phyloP scores from a whole-genome alignment of 2,888 invertebrate species.

The Erebia palarica region DNA sequence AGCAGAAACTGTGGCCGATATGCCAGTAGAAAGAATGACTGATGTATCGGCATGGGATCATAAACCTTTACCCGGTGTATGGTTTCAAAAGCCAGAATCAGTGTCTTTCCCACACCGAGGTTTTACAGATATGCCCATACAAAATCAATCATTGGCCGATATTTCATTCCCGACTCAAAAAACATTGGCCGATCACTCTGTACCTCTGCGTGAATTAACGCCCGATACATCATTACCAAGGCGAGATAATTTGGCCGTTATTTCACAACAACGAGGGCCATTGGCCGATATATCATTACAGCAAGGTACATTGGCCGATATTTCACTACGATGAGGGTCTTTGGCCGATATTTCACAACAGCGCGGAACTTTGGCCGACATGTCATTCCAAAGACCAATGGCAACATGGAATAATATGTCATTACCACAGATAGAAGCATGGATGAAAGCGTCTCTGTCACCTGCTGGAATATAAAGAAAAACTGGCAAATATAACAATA shows the following conservation, averaged over 20 bases:
- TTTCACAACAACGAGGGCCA: not conserved
- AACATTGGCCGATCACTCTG: not conserved
- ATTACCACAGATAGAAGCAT: not conserved
- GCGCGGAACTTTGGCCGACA: not conserved
- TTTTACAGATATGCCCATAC: not conserved
- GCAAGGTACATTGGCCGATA: not conserved
- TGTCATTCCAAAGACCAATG: not conserved
- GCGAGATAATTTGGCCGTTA: not conserved
- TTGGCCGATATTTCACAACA: not conserved
- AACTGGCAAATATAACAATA: not conserved
- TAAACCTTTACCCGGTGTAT: not conserved
- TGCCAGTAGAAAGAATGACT: not conserved
- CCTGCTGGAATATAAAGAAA: not conserved
- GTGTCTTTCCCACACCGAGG: not conserved
- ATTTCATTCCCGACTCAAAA: not conserved
- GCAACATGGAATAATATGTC: slow-evolving; percentile 1
- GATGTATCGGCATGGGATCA: not conserved
- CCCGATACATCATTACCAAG: not conserved
- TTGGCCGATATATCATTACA: not conserved
- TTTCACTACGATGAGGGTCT: not conserved
- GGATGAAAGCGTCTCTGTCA: not conserved
- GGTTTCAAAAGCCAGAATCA: not conserved
- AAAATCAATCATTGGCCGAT: not conserved
- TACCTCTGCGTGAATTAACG: not conserved
- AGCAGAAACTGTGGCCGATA: not conserved